Base-by-base conservation (phyloP, 1,140 invertebrate genomes). In the Scaptomyza hsui region DNA sequence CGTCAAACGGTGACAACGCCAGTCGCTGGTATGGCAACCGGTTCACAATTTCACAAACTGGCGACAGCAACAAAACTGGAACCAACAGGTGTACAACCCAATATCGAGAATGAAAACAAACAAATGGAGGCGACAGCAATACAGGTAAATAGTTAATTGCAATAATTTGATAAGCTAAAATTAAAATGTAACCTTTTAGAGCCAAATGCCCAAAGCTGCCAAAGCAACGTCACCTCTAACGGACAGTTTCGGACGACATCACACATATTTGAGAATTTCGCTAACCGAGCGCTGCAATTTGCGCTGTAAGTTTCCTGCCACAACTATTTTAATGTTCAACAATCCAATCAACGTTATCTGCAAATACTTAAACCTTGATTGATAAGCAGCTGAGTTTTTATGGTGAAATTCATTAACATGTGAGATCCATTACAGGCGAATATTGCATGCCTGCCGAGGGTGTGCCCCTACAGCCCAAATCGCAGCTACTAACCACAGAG, bases 361-460 rank as follows among this genome's bases (percentile, higher is more conserved):
- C 15, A 12, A 32, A 29, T 9, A 19, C 19, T 10, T 0, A 44
- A 37, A 48, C 41, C 19, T 48, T 52, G 18, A 12, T 42, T 56
- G 53, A 72, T 67, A 65, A 67, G 61, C 53, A 63, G 64, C 51
- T 35, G 59, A 70, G 24, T 39, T 24, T n/a, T 13, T 56, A 47
- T 86, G 64, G 63, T 76, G 82, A 86, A 86, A 88, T 86, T 67
- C 21, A 35, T 59, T n/a, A n/a, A n/a, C n/a, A n/a, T n/a, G n/a
- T n/a, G n/a, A n/a, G n/a, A n/a, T 49, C 4, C 12, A n/a, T 49
- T 65, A 13, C 47, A 98, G 97, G 97, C 92, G 94, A 95, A 51
- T 99, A 99, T 91, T 99, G 98, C 91, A 99, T 99, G 98, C 98
- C 98, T 18, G 95, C 95, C 35, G 97, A 98, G 92, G 99, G 99